Base-by-base conservation (phyloP, 2,888 invertebrate genomes). In the Meganola albula region DNA sequence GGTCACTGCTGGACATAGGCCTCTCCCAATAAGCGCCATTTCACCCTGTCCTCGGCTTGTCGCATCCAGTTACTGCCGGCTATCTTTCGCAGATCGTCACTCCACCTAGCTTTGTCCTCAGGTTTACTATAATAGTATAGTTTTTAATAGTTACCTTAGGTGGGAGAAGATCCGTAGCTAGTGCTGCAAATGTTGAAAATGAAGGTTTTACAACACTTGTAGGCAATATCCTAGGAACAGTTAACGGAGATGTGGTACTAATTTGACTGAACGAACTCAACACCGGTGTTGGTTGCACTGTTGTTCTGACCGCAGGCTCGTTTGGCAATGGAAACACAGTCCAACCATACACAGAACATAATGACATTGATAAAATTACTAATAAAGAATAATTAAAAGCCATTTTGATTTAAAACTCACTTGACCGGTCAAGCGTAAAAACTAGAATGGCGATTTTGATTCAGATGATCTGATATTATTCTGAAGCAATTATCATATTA, bases 61-160 rank as follows among this genome's bases (percentile, higher is more conserved):
- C n/a, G n/a, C n/a, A n/a, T n/a, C n/a, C n/a, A n/a, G n/a, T n/a
- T n/a, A n/a, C n/a, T n/a, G n/a, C n/a, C n/a, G n/a, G n/a, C n/a
- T n/a, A n/a, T n/a, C n/a, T n/a, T n/a, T n/a, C n/a, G n/a, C n/a
- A n/a, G n/a, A n/a, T n/a, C n/a, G n/a, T n/a, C n/a, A n/a, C n/a
- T n/a, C n/a, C n/a, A n/a, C n/a, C n/a, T n/a, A n/a, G n/a, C n/a
- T n/a, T n/a, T n/a, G n/a, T n/a, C n/a, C n/a, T n/a, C n/a, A n/a
- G n/a, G n/a, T n/a, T n/a, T n/a, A n/a, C n/a, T n/a, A n/a, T n/a
- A n/a, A n/a, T n/a, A n/a, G n/a, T n/a, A n/a, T n/a, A n/a, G n/a
- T n/a, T n/a, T n/a, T n/a, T n/a, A n/a, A n/a, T 31, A 39, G 21
- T 4, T 57, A 72, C 63, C 62, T 70, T 64, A 11, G 63, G 69